phyloP scores from a whole-genome alignment of 2,797 vertebrate species.

The Peromyscus aztecus region DNA sequence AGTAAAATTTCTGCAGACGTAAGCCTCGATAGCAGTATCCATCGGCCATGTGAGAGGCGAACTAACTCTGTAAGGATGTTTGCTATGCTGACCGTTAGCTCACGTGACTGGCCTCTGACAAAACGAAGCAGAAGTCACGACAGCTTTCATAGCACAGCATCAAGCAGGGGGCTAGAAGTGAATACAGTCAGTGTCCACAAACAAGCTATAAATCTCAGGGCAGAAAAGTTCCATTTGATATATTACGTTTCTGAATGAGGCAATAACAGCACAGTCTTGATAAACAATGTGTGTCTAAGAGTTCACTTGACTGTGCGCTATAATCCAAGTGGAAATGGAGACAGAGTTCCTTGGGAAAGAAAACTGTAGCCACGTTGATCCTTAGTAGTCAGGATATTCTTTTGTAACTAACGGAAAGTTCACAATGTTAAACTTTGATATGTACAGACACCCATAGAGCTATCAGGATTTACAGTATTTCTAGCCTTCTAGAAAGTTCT shows the following conservation, averaged over 20 bases:
- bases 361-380: neutral
- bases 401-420: neutral
- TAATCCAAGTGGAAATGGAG: neutral
- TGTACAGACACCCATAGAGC: neutral
- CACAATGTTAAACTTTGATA: conserved; percentile 25
- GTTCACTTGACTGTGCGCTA: neutral
- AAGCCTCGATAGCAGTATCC: neutral
- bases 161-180: neutral
- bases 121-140: neutral
- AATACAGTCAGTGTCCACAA: neutral
- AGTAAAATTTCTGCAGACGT: neutral
- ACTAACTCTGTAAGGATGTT: neutral
- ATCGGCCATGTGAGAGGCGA: neutral
- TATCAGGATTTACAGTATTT: neutral
- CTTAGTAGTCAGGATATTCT: neutral
- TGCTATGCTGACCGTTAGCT: neutral
- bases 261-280: neutral
- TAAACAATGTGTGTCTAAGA: conserved; percentile 1
- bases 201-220: conserved; percentile 13
- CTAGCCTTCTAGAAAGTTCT: neutral
- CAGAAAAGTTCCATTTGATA: conserved; percentile 19
- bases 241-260: conserved; percentile 15
- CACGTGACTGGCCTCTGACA: neutral
- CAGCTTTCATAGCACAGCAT: neutral
- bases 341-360: neutral